Evolutionary conservation across 2,888 invertebrate genomes (phyloP).

Genomic region (Sericinus montela): DNA sequence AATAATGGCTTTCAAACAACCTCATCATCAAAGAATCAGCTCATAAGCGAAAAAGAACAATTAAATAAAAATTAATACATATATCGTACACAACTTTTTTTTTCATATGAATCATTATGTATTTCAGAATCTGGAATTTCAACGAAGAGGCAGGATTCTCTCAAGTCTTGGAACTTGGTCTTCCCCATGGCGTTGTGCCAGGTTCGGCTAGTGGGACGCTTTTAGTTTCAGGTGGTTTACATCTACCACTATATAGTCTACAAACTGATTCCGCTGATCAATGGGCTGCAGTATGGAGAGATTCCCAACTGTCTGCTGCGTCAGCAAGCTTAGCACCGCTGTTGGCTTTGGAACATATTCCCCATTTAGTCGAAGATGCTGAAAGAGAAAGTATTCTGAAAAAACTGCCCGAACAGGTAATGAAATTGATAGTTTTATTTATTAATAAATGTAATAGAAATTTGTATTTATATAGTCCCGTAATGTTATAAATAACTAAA

Average conservation of each 20-base stretch:
- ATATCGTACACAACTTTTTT: too few species aligned
- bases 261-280: constrained; percentile 59
- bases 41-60: too few species aligned
- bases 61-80: too few species aligned
- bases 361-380: constrained; percentile 70
- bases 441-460: too few species aligned
- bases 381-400: constrained; percentile 71
- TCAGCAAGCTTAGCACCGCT: constrained; percentile 80
- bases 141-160: constrained; percentile 85
- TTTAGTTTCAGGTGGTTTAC: constrained; percentile 81
- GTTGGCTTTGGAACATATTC: constrained; percentile 75
- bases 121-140: constrained; percentile 83
- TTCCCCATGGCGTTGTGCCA: constrained; percentile 82
- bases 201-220: constrained; percentile 82
- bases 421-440: too few species aligned
- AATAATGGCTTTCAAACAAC: too few species aligned
- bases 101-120: too few species aligned
- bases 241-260: constrained; percentile 71
- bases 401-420: constrained; percentile 78
- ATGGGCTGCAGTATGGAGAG: constrained; percentile 67
- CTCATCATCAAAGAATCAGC: too few species aligned
- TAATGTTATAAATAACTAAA: too few species aligned
- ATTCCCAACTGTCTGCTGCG: constrained; percentile 72
- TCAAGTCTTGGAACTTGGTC: constrained; percentile 82
- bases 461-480: too few species aligned